Percentiles rank a stretch among this genome's conserved stretches.
Conservation (phyloP, 2,113 vertebrate species). For the Balaeniceps rex region DNA sequence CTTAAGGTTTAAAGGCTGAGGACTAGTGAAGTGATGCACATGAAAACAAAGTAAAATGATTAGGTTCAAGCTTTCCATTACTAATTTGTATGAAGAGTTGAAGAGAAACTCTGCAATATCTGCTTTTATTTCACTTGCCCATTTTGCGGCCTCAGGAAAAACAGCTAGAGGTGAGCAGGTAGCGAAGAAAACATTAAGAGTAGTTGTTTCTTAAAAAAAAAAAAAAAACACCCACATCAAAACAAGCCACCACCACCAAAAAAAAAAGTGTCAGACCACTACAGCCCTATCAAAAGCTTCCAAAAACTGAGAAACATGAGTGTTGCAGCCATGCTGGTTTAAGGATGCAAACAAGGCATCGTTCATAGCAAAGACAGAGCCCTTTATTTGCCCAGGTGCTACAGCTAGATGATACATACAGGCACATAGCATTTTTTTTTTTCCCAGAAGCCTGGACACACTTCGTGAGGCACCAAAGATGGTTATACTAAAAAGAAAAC, state of each 20-base stretch:
- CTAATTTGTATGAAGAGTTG: neutral
- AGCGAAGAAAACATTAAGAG: neutral
- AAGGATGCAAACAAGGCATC: neutral
- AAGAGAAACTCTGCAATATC: neutral
- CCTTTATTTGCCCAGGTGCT: neutral
- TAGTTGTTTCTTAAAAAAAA: neutral
- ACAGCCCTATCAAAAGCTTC: neutral
- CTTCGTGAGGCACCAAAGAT: neutral
- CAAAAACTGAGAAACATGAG: neutral
- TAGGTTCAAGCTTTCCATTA: neutral
- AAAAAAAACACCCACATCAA: neutral
- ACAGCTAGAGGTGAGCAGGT: neutral
- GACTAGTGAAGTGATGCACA: neutral
- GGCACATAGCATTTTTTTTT: neutral
- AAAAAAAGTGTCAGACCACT: neutral
- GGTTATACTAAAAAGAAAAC: neutral
- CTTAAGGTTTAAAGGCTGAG: neutral
- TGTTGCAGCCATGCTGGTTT: neutral
- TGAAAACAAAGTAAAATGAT: neutral
- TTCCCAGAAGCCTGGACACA: neutral
- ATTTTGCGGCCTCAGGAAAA: neutral
- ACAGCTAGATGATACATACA: neutral
- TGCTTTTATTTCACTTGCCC: neutral
- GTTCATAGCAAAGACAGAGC: neutral
- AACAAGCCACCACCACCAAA: neutral